Evolutionary conservation across 2,113 vertebrate genomes (phyloP).

Genomic region (Sphyrna mokarran): DNA sequence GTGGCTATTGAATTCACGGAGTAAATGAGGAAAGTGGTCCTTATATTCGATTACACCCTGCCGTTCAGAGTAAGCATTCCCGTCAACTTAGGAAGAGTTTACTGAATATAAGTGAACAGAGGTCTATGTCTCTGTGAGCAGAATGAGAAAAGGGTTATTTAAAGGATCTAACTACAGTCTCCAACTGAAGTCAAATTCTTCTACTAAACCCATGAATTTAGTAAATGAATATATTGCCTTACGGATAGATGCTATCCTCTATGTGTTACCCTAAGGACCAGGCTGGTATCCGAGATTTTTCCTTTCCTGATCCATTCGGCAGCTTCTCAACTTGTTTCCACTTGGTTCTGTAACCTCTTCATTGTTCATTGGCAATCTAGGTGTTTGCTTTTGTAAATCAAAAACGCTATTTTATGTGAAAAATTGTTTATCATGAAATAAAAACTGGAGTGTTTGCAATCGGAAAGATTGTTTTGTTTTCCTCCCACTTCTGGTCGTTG

Average conservation of each 20-base stretch:
- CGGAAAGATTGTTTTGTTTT: neutral
- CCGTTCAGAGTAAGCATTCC: neutral
- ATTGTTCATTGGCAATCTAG: neutral
- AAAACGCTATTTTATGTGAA: neutral
- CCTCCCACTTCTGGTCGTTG: neutral
- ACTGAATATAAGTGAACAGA: neutral
- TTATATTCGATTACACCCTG: neutral
- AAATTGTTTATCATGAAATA: neutral
- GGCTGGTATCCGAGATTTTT: neutral
- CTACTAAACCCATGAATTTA: neutral
- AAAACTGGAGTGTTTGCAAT: neutral
- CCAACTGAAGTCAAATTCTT: neutral
- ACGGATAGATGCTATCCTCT: neutral
- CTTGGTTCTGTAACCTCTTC: neutral
- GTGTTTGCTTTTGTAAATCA: neutral
- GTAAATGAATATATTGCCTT: neutral
- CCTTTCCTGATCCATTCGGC: neutral
- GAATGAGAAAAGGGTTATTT: neutral
- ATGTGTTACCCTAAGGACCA: neutral
- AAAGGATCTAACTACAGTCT: neutral
- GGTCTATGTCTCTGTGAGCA: neutral
- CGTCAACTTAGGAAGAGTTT: neutral
- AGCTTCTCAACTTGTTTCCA: neutral
- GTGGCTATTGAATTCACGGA: neutral
- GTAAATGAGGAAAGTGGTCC: neutral